A percentile compares a stretch with the other conserved stretches of the same genome.
phyloP scores from a whole-genome alignment of 2,113 vertebrate genomes.

The Trogon surrucura region DNA sequence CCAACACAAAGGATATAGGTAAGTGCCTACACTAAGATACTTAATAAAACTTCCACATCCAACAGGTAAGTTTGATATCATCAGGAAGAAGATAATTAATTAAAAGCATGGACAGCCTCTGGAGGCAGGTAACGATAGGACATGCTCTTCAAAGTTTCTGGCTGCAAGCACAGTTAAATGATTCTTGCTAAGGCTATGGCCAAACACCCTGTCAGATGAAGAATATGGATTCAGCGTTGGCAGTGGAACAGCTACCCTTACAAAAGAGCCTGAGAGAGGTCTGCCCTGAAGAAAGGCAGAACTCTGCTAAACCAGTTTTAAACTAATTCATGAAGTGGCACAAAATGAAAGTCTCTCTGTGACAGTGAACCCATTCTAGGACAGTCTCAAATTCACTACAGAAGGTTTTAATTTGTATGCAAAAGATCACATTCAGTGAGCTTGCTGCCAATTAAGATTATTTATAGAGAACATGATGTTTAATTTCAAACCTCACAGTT shows the following conservation, averaged over 20 bases:
- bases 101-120: neutral
- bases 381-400: neutral
- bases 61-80: neutral
- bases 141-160: neutral
- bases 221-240: accelerated
- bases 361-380: neutral
- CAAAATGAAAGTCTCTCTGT: neutral
- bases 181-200: neutral
- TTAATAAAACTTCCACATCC: neutral
- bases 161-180: neutral
- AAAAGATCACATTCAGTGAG: neutral
- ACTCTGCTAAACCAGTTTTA: neutral
- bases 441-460: slow-evolving; percentile 28
- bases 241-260: neutral
- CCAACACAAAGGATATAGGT: neutral
- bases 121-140: neutral
- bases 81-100: neutral
- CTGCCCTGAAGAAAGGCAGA: neutral
- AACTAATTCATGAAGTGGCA: neutral
- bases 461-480: slow-evolving; percentile 1
- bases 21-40: neutral
- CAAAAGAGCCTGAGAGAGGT: neutral
- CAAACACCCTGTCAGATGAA: neutral
- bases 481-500: slow-evolving; percentile 3
- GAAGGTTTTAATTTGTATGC: slow-evolving; percentile 12